Base-by-base conservation (phyloP, 2,797 vertebrate genomes). In the Tiaroga cobitis region DNA sequence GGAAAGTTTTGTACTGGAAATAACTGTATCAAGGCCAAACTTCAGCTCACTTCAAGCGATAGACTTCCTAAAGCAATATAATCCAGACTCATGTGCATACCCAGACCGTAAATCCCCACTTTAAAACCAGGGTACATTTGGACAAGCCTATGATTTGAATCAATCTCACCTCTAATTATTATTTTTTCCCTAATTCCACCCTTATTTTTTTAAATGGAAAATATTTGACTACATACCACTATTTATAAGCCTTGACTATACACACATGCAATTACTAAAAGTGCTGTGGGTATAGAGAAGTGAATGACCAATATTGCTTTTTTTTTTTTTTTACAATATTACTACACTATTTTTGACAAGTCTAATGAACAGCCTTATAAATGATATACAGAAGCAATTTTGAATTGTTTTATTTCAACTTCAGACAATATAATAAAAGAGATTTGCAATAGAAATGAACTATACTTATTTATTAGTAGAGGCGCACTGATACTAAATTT, bases 21-120 rank as follows among this genome's bases (percentile, higher is more conserved):
- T 78, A 16, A 65, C 65, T 81, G 67, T 51, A 89, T 87, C 83
- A 85, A 79, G 56, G 81, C 43, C 74, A 86, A 80, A 81, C 39
- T 49, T 74, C 41, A 77, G 16, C 56, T 54, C 54, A 59, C 9
- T 41, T 74, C 32, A 24, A 63, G 74, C 26, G 10, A 76, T 29
- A 54, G 59, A 67, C 75, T 29, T 46, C 8, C 37, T n/a, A 69
- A 65, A n/a, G n/a, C 37, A 43, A 65, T 72, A 39, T 56, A 67
- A 34, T 69, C n/a, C 39, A 77, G 26, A 51, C 8, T 41, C 72
- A 65, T 65, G 41, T 11, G 43, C 80, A 75, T 39, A 67, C 54
- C 56, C 69, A 46, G 51, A 68, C 26, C 8, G 67, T 67, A 63
- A 82, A 78, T 72, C 81, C 73, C 13, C 49, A 29, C 29, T 74